Evolutionary conservation across 92 coral and sea anemone species (phyloP), one percentile per base, ranked within the genome.

Genomic region (Paragorgia papillata): DNA sequence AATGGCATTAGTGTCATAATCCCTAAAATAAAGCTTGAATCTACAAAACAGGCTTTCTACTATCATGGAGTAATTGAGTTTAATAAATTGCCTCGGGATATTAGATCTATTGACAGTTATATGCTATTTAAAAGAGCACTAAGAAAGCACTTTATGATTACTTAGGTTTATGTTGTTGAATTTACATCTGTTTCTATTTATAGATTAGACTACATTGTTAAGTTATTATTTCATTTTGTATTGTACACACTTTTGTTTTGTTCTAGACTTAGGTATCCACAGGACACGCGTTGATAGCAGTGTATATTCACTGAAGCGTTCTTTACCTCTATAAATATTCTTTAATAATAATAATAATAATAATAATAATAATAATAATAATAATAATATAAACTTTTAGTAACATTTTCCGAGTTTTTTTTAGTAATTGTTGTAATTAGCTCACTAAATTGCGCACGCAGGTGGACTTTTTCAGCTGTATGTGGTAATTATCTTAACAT

Each of bases 211-310:
- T 34, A 34, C 6, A 34, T 19, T 2, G 21, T 64, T 8, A 9
- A 2, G 10, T 17, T 19, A 34, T 14, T 35, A 21, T 18, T 13
- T 63, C 6, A 9, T 0, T 0, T 64, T 35, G 0, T 37, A 64
- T 1, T 33, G 2, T 17, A 14, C 5, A n/a, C 12, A 33, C n/a
- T n/a, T n/a, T n/a, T n/a, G n/a, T n/a, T n/a, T n/a, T n/a, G n/a
- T n/a, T n/a, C n/a, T n/a, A n/a, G n/a, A n/a, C n/a, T n/a, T n/a
- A n/a, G n/a, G n/a, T n/a, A n/a, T n/a, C 37, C 2, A 35, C 51
- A 64, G 29, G 71, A 37, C 53, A 37, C 46, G 28, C 71, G 21
- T 32, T 63, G 70, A 64, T 64, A 64, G 15, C 51, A 64, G 71
- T 37, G 29, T 3, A 34, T 33, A 9, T 12, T 35, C 53, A 37